Evolutionary conservation across 1,140 invertebrate species (phyloP), one percentile per base, ranked within the genome.

Genomic region (Sitodiplosis mosellana): DNA sequence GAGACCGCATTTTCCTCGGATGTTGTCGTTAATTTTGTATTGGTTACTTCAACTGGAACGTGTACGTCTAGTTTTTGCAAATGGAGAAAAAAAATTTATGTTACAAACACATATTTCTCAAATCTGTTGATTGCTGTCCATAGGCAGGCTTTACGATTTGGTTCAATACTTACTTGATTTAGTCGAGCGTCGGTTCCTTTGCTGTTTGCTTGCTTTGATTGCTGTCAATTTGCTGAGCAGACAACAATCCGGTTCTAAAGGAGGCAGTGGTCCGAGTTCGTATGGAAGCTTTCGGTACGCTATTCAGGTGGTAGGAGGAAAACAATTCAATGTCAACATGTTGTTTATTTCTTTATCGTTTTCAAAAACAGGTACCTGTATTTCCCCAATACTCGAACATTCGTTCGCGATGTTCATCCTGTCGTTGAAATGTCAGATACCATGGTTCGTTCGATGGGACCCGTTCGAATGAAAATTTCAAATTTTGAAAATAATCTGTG

Each of bases 401-500:
- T 33, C 55, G 69, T 53, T 81, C 73, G 48, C 76, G 72, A 8
- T 77, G 76, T 15, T 74, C 68, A 57, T 86, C 81, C 55, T 85
- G 81, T 1, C 83, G 68, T 49, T 74, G 70, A 57, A 83, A 86
- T 0, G 82, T 80, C 53, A 78, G 71, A 64, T 80, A 84, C 83
- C 83, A 87, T 0, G 80, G 72, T 55, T 86, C 81, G 37, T 73
- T 74, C 44, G 60, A 66, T 4, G 83, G 83, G 49, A 83, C 64
- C 15, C 66, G 70, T 63, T 87, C 82, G 56, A 87, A 87, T 0
- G 81, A 77, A 58, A 83, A 87, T 46, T 76, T 71, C 58, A 81
- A 69, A 54, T 77, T n/a, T 22, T 12, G 4, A 5, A 43, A 19
- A 2, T 45, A 42, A 12, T 27, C 43, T 10, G 12, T 21, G 19